phyloP scores from a whole-genome alignment of 2,888 invertebrate species.

The Phyllotreta cruciferae region DNA sequence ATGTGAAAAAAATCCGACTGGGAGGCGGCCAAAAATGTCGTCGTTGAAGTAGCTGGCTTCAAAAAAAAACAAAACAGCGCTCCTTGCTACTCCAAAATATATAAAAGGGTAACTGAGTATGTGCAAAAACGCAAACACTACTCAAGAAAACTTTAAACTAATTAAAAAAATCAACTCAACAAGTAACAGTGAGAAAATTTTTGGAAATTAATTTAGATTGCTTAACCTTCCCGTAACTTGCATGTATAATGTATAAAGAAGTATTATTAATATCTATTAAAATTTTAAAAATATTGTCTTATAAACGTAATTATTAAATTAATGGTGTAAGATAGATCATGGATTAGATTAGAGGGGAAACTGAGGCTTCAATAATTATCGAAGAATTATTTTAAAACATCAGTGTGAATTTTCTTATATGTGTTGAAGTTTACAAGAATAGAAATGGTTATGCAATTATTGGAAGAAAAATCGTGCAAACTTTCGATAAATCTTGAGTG shows the following conservation, averaged over 20 bases:
- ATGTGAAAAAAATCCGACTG: conserved; percentile 39
- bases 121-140: conserved; percentile 30
- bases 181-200: not conserved
- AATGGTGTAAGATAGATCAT: no score
- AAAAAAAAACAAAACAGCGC: conserved; percentile 55
- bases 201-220: no score
- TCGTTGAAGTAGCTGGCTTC: conserved; percentile 54
- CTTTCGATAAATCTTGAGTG: conserved; percentile 34
- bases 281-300: no score
- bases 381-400: no score
- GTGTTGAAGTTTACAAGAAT: not conserved
- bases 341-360: no score
- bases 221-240: no score
- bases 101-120: conserved; percentile 48
- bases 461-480: conserved; percentile 13
- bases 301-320: no score
- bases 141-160: conserved; percentile 18
- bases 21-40: conserved; percentile 52
- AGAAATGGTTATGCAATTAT: not conserved
- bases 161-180: conserved; percentile 8
- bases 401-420: not conserved
- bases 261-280: no score
- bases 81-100: conserved; percentile 59
- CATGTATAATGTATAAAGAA: no score
- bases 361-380: no score